Evolutionary conservation across 2,888 invertebrate genomes (phyloP), one percentile per base, ranked within the genome.

Genomic region (Clivina fossor): DNA sequence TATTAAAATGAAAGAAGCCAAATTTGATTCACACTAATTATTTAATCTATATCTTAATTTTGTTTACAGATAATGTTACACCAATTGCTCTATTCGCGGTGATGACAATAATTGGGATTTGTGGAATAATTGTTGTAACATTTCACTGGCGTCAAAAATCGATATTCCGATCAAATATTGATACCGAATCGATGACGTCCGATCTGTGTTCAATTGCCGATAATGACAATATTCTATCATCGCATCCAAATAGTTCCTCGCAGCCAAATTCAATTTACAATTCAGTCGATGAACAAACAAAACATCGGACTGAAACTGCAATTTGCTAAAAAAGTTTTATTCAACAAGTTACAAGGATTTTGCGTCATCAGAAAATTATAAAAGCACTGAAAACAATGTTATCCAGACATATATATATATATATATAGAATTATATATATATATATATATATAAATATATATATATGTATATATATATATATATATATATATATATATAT

Each of bases 81-180:
- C 77, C 78, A 68, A 71, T 78, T 33, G 70, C 74, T 4, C 60
- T 79, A 43, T 76, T 78, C 9, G 75, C 78, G 71, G 76, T 79
- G 61, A 64, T 79, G 53, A 77, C 78, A 32, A 74, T 78, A 5
- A 74, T 78, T 28, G 77, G 77, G 24, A 76, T 78, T 60, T 77
- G 76, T 8, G 77, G 77, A 8, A 69, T 78, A 32, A 78, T 76
- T 2, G 62, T 78, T 44, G 61, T 78, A 37, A 75, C 78, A 60
- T 78, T 78, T 77, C 78, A 77, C 62, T 69, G 50, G 50, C 40
- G 41, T 18, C 22, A 18, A 5, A 53, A 26, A n/a, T n/a, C n/a
- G 19, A 15, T 11, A 24, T 7, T 18, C 11, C 9, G 16, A 1
- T 35, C 28, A 4, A 22, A 32, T 8, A 24, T 24, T 9, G 44